phyloP scores from a whole-genome alignment of 92 coral and sea anemone genomes.

The Epizoanthus stellaris region DNA sequence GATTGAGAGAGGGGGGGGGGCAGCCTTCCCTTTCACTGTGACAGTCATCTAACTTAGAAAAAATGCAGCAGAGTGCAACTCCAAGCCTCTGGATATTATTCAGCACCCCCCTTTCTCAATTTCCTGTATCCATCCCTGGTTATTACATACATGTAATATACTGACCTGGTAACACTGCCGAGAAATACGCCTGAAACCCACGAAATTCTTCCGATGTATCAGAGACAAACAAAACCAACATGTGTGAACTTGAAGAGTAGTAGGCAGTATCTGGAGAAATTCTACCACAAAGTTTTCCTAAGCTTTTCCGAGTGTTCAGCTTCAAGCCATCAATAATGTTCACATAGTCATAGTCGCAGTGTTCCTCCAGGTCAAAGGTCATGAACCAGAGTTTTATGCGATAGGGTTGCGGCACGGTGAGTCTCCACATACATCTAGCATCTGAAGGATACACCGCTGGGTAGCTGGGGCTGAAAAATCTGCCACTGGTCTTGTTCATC shows the following conservation, averaged over 20 bases:
- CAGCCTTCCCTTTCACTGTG: no score
- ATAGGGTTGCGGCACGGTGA: conserved; percentile 44
- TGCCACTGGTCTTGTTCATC: conserved; percentile 27
- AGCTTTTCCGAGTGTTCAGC: conserved; percentile 34
- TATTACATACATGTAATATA: no score
- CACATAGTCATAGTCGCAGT: conserved; percentile 61
- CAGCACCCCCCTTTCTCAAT: no score
- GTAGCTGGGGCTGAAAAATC: conserved; percentile 51
- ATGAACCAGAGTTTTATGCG: conserved; percentile 26
- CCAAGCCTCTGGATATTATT: no score
- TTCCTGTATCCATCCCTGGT: no score
- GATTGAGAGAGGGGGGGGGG: no score
- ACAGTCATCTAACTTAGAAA: no score
- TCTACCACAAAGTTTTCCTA: conserved; percentile 33
- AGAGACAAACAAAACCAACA: conserved; percentile 57
- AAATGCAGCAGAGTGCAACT: no score
- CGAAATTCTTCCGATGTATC: conserved; percentile 41
- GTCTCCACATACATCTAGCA: conserved; percentile 57
- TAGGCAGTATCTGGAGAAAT: conserved; percentile 8
- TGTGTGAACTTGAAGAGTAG: conserved; percentile 39
- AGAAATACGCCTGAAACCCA: conserved; percentile 59
- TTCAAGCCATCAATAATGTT: conserved; percentile 60
- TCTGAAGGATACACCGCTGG: conserved; percentile 56
- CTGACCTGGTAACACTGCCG: conserved; percentile 59
- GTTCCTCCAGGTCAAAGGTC: conserved; percentile 40